Evolutionary conservation across 2,113 vertebrate genomes (phyloP), one percentile per base, ranked within the genome.

Genomic region (Microtus montanus): DNA sequence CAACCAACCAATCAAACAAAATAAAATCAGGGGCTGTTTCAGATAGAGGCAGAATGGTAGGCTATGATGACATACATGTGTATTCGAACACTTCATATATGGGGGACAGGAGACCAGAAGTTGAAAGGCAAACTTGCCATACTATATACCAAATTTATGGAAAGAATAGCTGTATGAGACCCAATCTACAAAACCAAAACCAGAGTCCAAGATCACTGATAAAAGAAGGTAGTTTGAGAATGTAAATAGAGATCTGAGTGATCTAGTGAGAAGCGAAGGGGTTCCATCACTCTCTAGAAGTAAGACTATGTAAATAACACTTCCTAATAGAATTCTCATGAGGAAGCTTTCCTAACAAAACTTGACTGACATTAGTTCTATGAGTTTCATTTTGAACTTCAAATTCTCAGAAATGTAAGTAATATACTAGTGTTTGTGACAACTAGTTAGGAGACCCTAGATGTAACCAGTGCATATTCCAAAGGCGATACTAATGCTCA

Each of bases 331-430:
- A 92, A 28, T 8, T 24, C 15, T 68, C 26, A 68, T 38, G 70
- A 77, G 22, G 49, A 95, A 68, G 17, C 28, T 85, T 35, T 30
- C 28, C 35, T 63, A 44, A 20, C 30, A 90, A 66, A 8, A 66
- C 4, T 0, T 95, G 15, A 70, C 24, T 73, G 26, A 71, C 41
- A 71, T 89, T 92, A 54, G 22, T 3, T 4, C 4, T 17, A 4
- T 83, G 2, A 71, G 38, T 71, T 35, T 96, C 47, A 84, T 33
- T 94, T 90, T 86, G 33, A 68, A 79, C 26, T 89, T 95, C 9
- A 87, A 77, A 83, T 20, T 26, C 68, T 14, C 3, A 70, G 7
- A 95, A 68, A 19, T 85, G 9, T 96, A 94, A 41, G 47, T n/a
- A 87, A 88, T 83, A 95, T 64, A 89, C 22, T 83, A 84, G 33